phyloP scores from a whole-genome alignment of 1,140 invertebrate genomes.

The Drosophila saltans region DNA sequence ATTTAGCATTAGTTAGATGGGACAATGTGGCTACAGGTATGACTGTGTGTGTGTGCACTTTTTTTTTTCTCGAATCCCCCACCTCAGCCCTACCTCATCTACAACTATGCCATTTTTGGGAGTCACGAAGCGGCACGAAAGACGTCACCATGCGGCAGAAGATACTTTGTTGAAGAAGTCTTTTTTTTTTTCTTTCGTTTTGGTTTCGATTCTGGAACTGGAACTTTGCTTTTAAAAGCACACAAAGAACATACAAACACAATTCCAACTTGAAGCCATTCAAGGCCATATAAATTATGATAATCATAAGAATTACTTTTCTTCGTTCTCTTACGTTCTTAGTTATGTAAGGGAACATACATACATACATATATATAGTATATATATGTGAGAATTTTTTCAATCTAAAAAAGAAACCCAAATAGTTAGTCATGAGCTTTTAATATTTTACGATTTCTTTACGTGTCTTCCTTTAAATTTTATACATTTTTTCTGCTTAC shows the following conservation, averaged over 20 bases:
- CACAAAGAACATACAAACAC: slow-evolving; percentile 13
- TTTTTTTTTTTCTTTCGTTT: slow-evolving; percentile 48
- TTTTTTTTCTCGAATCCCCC: not conserved
- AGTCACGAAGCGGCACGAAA: slow-evolving; percentile 78
- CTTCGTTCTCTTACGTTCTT: slow-evolving; percentile 41
- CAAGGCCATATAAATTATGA: slow-evolving; percentile 81
- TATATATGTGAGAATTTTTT: slow-evolving; percentile 61
- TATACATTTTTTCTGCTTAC: slow-evolving; percentile 25
- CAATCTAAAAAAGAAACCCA: slow-evolving; percentile 40
- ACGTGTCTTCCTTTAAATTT: slow-evolving; percentile 54
- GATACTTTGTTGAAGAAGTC: slow-evolving; percentile 50
- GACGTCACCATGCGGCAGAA: slow-evolving; percentile 57
- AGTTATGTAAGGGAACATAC: slow-evolving; percentile 44
- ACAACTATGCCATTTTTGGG: slow-evolving; percentile 63
- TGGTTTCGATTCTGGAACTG: slow-evolving; percentile 32
- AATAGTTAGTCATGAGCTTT: slow-evolving; percentile 31
- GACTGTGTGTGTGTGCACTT: slow-evolving; percentile 17
- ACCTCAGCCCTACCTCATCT: not conserved
- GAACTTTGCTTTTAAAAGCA: slow-evolving; percentile 1
- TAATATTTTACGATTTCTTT: slow-evolving; percentile 64
- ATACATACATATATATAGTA: no score
- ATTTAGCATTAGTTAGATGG: slow-evolving; percentile 71
- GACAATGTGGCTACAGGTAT: slow-evolving; percentile 4
- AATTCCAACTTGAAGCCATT: slow-evolving; percentile 46
- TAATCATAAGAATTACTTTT: slow-evolving; percentile 80